These are phyloP conservation scores for Phania funesta DNA, from an alignment of 2,888 invertebrate genomes.

Conservation along the genomic window DNA sequence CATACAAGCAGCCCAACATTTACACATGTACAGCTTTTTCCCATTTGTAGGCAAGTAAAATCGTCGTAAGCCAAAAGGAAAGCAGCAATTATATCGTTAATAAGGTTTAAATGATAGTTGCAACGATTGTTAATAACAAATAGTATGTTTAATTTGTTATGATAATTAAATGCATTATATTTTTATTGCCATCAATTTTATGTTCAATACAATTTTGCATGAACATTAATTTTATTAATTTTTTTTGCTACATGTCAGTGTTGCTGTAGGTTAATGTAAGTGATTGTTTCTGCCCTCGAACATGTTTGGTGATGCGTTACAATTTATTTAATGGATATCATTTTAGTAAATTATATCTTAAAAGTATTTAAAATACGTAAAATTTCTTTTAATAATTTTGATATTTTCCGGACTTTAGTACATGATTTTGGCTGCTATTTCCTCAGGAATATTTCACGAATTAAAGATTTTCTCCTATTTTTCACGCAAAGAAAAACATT, in stretches of 20 bases:
- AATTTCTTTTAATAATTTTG: too few species aligned
- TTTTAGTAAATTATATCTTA: too few species aligned
- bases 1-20: background rate
- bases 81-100: conserved; percentile 38
- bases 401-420: too few species aligned
- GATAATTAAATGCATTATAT: conserved; percentile 36
- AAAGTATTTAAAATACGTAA: too few species aligned
- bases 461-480: too few species aligned
- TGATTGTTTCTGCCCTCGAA: too few species aligned
- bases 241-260: background rate
- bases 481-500: too few species aligned
- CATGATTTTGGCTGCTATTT: too few species aligned
- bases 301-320: too few species aligned
- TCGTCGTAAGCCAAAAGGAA: conserved; percentile 15
- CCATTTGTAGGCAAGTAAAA: background rate
- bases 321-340: too few species aligned
- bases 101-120: conserved; percentile 35
- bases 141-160: conserved; percentile 27
- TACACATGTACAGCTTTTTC: background rate
- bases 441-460: too few species aligned
- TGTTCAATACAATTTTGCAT: background rate
- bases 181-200: conserved; percentile 32
- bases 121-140: conserved; percentile 23
- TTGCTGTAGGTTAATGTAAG: too few species aligned
- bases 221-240: background rate